These are phyloP conservation scores for Polypterus senegalus DNA, from an alignment of 2,113 vertebrate genomes.

Conservation along the genomic window DNA sequence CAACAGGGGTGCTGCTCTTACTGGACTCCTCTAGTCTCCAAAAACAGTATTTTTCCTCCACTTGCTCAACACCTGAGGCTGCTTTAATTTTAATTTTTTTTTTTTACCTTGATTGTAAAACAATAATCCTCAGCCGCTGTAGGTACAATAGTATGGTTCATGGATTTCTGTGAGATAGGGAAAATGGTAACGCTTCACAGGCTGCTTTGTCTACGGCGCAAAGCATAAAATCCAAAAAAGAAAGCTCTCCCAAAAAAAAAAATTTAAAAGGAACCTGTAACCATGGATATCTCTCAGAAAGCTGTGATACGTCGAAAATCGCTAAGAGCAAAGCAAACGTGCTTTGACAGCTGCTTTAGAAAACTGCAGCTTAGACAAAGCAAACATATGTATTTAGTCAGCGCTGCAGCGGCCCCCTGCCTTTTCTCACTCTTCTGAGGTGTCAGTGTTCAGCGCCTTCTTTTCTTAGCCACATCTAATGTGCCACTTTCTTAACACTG, in stretches of 20 bases:
- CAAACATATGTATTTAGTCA: not conserved
- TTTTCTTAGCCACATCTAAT: too few species aligned
- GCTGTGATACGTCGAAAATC: constrained; percentile 8
- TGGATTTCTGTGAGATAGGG: constrained; percentile 23
- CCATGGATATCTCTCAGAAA: constrained; percentile 8
- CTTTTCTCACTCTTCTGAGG: too few species aligned
- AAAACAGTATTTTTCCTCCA: too few species aligned
- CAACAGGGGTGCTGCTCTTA: too few species aligned
- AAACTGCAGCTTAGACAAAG: constrained; percentile 1
- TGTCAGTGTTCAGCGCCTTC: too few species aligned
- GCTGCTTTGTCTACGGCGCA: constrained; percentile 12
- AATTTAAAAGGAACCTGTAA: constrained; percentile 19
- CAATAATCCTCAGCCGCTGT: constrained; percentile 14
- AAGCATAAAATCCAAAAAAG: constrained; percentile 21
- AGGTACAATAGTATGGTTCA: constrained; percentile 22
- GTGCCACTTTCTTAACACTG: too few species aligned
- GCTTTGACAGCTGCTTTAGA: constrained; percentile 1
- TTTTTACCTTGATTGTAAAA: constrained; percentile 23
- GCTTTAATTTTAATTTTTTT: not conserved
- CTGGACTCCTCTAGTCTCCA: too few species aligned
- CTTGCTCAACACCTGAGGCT: too few species aligned
- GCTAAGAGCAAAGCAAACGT: constrained; percentile 18
- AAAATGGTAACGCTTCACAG: constrained; percentile 15
- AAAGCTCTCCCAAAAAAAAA: not conserved
- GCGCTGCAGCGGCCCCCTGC: not conserved